Base-by-base conservation (phyloP, 2,113 vertebrate species). In the Solea senegalensis region DNA sequence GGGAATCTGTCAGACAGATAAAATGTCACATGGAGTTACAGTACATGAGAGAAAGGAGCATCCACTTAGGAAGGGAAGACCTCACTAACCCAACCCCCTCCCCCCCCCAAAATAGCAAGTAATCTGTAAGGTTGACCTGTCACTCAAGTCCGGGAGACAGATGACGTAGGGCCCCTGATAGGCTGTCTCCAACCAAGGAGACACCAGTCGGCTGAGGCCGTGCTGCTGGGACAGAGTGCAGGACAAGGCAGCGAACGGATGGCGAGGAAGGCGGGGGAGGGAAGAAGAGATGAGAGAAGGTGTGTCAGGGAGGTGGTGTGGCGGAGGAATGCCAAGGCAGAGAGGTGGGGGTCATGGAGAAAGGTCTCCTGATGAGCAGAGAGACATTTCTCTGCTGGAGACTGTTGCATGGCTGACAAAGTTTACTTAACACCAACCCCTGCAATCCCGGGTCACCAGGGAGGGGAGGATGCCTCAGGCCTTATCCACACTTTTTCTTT, bases 161-260 rank as follows among this genome's bases (percentile, higher is more conserved):
- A 91, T 91, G 89, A 91, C 85, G 89, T 90, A 89, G 85, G 78
- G 86, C 80, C 78, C 81, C 88, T 86, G 91, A 92, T 92, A 92
- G 87, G 74, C 81, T 85, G 91, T 89, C 92, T 93, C 91, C 87
- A 80, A 34, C 60, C 8, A 57, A 79, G 83, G 83, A 90, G 89
- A 89, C 90, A 81, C 66, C 74, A 71, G 78, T 55, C 64, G 43
- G 67, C 77, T 69, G 28, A 34, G 34, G 43, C 64, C 44, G 58
- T 73, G 61, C 76, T 14, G 72, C 77, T n/a, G 73, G 84, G 86
- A 90, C 62, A 59, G 66, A 81, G 84, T 82, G 87, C 87, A 88
- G 83, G 83, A 81, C 69, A 12, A 83, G 84, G 77, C 46, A 76
- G 82, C 49, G 74, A 11, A 48, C 34, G 34, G 34, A 6, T 34